Conservation (phyloP, 2,113 vertebrate genomes). For the Mesocricetus auratus region DNA sequence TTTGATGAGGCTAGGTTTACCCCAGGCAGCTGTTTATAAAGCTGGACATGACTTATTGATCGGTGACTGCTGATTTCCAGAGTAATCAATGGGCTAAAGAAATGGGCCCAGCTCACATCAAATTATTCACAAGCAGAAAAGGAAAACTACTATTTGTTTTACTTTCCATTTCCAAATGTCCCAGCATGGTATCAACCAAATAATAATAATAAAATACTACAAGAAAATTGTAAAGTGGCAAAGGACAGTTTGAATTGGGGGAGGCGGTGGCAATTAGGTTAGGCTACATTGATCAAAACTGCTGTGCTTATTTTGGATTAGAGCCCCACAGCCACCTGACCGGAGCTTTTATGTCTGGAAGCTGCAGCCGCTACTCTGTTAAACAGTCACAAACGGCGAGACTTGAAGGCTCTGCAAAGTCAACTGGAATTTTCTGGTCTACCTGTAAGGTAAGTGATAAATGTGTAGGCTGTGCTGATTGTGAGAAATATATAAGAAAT, state of each 20-base stretch:
- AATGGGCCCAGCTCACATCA: conserved; percentile 68
- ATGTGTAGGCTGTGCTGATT: conserved; percentile 59
- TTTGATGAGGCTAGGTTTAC: conserved; percentile 46
- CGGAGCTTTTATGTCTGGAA: conserved; percentile 79
- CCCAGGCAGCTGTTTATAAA: conserved; percentile 86
- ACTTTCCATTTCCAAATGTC: conserved; percentile 46
- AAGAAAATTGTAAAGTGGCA: neutral
- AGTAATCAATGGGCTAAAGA: conserved; percentile 82
- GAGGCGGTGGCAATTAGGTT: conserved; percentile 73
- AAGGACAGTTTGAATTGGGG: conserved; percentile 65
- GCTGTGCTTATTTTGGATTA: conserved; percentile 86
- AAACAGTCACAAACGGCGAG: conserved; percentile 36
- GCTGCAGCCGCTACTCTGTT: neutral
- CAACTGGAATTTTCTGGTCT: conserved; percentile 50
- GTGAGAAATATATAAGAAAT: neutral
- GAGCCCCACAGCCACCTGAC: conserved; percentile 87
- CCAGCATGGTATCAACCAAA: neutral
- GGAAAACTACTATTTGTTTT: conserved; percentile 63
- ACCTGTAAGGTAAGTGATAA: conserved; percentile 83
- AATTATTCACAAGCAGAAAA: conserved; percentile 34
- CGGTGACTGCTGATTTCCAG: conserved; percentile 79
- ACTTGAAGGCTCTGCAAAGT: conserved; percentile 64
- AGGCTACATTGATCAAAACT: conserved; percentile 85
- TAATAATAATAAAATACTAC: conserved; percentile 59
- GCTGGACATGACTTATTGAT: conserved; percentile 90